Percentiles rank a stretch among this genome's conserved stretches.
These are phyloP conservation scores for Tillus elongatus DNA, from an alignment of 2,888 invertebrate species.

Conservation along the genomic window DNA sequence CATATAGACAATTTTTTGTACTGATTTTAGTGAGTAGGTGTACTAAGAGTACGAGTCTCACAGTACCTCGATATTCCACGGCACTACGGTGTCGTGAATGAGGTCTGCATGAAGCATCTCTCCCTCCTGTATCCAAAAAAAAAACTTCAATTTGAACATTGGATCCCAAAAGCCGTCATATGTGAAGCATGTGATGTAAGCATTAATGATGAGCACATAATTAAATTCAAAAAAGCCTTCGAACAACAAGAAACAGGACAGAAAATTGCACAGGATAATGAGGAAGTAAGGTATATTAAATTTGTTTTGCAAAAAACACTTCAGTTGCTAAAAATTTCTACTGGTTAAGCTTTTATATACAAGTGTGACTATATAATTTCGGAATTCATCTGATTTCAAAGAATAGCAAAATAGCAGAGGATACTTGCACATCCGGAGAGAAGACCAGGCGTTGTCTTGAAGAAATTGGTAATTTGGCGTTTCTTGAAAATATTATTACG, in stretches of 20 bases:
- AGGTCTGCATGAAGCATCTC: too few relatives aligned
- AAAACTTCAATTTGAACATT: too few relatives aligned
- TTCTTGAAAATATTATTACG: background rate
- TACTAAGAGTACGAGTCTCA: too few relatives aligned
- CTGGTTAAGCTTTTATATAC: background rate
- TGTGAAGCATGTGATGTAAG: background rate
- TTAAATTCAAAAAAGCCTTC: background rate
- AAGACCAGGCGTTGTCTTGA: background rate
- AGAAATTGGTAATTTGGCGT: conserved; percentile 2
- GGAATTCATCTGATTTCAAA: background rate
- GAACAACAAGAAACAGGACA: background rate
- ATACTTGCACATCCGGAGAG: background rate
- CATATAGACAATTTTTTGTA: too few relatives aligned
- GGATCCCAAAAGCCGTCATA: too few relatives aligned
- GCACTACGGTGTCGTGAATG: too few relatives aligned
- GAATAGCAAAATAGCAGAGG: conserved; percentile 2
- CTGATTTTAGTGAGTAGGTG: too few relatives aligned
- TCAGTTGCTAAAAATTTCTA: background rate
- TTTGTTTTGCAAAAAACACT: background rate
- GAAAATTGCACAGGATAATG: background rate
- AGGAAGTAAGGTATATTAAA: background rate
- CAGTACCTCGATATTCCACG: too few relatives aligned
- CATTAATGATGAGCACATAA: background rate
- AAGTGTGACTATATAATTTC: background rate
- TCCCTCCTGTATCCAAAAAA: too few relatives aligned